Evolutionary conservation across 2,888 invertebrate species (phyloP).

Genomic region (Drosophila greeni): DNA sequence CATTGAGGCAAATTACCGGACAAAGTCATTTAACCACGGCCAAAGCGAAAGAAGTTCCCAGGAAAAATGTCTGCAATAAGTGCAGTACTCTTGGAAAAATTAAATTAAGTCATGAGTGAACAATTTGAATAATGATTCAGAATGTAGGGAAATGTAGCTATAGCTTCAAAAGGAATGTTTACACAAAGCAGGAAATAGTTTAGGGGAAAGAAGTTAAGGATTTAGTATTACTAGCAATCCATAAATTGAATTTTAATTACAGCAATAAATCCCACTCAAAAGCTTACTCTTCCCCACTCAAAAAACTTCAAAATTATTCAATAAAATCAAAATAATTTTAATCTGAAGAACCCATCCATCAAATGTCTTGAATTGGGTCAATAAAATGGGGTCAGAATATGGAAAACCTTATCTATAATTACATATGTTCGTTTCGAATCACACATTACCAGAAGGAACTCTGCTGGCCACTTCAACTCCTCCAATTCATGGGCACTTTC

Average conservation of each 20-base stretch:
- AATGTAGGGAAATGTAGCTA: background rate
- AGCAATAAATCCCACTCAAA: too few relatives aligned
- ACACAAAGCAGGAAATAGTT: too few relatives aligned
- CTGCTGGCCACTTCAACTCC: constrained; percentile 5
- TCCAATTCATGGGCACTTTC: constrained; percentile 9
- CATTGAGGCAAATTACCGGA: constrained; percentile 29
- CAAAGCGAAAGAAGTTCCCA: constrained; percentile 24
- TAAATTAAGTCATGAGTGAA: constrained; percentile 27
- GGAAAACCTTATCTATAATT: constrained; percentile 8
- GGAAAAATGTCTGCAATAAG: constrained; percentile 26
- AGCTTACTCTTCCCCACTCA: background rate
- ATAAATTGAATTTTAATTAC: too few relatives aligned
- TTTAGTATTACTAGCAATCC: too few relatives aligned
- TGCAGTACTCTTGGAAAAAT: constrained; percentile 26
- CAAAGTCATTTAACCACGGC: constrained; percentile 27
- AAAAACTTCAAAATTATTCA: background rate
- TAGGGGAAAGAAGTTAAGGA: too few relatives aligned
- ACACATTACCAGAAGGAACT: constrained; percentile 2
- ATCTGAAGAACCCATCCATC: constrained; percentile 16
- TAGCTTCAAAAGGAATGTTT: background rate
- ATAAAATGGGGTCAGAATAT: constrained; percentile 5
- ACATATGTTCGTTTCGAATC: constrained; percentile 8
- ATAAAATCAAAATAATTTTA: background rate
- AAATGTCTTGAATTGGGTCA: constrained; percentile 17
- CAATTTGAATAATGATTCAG: constrained; percentile 10